These are phyloP conservation scores for Tachysurus vachellii DNA, from an alignment of 2,113 vertebrate genomes.

Conservation along the genomic window DNA sequence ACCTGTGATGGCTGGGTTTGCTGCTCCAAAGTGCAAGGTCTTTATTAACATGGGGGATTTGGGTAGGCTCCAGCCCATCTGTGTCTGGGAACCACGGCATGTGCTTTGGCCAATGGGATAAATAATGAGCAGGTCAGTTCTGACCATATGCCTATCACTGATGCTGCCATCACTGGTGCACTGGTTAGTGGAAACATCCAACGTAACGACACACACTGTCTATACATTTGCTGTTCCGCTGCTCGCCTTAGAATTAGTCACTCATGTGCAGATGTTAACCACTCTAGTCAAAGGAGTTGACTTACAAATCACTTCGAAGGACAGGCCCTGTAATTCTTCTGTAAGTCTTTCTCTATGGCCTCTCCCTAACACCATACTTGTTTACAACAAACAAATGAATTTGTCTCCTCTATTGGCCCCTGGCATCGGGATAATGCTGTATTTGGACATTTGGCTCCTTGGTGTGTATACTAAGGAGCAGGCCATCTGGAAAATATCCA, in stretches of 20 bases:
- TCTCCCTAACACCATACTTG: not conserved
- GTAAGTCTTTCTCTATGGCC: not conserved
- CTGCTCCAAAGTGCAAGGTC: not conserved
- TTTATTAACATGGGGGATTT: not conserved
- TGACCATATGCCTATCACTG: not conserved
- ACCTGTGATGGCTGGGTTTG: not conserved
- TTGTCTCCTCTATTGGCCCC: not conserved
- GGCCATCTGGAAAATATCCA: slow-evolving; percentile 17
- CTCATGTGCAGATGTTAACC: not conserved
- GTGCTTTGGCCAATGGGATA: not conserved
- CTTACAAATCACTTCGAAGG: not conserved
- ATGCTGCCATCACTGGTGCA: not conserved
- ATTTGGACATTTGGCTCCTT: not conserved
- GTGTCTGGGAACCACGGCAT: not conserved
- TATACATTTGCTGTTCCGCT: not conserved
- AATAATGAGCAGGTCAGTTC: not conserved
- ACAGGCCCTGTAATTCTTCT: not conserved
- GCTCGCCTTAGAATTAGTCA: not conserved
- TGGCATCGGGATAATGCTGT: not conserved
- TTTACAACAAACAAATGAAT: not conserved
- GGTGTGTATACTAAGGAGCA: not conserved
- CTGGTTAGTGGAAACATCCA: not conserved
- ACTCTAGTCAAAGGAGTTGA: not conserved
- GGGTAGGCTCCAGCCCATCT: not conserved
- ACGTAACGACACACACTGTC: not conserved